Evolutionary conservation across 2,888 invertebrate species (phyloP), one percentile per base, ranked within the genome.

Genomic region (Dynastes tityus): DNA sequence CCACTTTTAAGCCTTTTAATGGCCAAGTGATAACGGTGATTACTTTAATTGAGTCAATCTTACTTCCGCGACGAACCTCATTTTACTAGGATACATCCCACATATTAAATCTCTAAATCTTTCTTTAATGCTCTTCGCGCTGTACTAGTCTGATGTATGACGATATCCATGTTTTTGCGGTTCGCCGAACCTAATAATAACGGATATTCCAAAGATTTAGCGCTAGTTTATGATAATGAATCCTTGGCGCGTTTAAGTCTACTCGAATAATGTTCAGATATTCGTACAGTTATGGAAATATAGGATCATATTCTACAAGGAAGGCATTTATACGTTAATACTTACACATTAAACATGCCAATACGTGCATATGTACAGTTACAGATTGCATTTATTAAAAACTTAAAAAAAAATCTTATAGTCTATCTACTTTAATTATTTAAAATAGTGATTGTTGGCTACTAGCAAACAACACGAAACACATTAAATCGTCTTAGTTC

Each of bases 11-110:
- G 92, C 92, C 92, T 90, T 91, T 92, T 91, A 92, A 92, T 91
- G 91, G 92, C 91, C 91, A 91, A 87, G 91, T 91, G 92, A 91
- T 91, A 91, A 91, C 91, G 91, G 91, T 91, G 92, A 92, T 92
- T 92, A 92, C 92, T 92, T 92, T 92, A 92, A 92, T 92, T 92
- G 92, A 92, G 91, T 91, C 91, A 91, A 91, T 91, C 91, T 91
- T 91, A 90, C 90, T 91, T 91, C 90, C 80, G 75, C 68, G 70
- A 64, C 49, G 77, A 63, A 78, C 63, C 73, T 78, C 71, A 78
- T 78, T 78, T 78, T 78, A 78, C 70, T 77, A 77, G 77, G 64
- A 70, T 73, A 78, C 63, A 78, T 71, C 63, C 77, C 70, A 78
- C 63, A 71, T 76, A 76, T 76, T 76, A 76, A 78, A 64, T 71